phyloP scores from a whole-genome alignment of 2,888 invertebrate species.

The Dusona sp. region DNA sequence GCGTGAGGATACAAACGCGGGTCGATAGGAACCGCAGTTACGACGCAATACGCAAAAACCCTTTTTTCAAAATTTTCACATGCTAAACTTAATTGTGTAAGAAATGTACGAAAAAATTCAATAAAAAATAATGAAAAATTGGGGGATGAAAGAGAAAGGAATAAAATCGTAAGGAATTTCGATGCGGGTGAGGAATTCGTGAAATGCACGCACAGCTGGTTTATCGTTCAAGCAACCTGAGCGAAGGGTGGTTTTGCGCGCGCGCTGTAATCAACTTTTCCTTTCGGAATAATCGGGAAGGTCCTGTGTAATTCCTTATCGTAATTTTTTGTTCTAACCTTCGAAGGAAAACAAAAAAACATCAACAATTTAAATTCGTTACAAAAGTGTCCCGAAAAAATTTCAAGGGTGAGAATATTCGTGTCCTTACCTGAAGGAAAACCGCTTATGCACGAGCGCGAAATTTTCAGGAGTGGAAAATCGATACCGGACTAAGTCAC shows the following conservation, averaged over 20 bases:
- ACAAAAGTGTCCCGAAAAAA: neutral
- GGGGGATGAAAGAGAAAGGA: neutral
- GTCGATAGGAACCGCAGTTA: constrained; percentile 61
- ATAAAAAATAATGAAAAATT: neutral
- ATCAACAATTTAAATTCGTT: no score
- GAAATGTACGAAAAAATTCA: neutral
- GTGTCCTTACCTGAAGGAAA: constrained; percentile 51
- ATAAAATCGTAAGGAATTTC: neutral
- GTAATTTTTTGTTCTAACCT: neutral
- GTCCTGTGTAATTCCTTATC: constrained; percentile 18
- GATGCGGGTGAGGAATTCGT: neutral
- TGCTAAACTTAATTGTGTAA: neutral
- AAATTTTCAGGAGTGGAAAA: constrained; percentile 13
- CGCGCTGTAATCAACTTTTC: constrained; percentile 79
- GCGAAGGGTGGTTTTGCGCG: constrained; percentile 72
- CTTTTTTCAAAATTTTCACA: neutral
- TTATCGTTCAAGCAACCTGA: constrained; percentile 26
- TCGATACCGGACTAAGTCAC: constrained; percentile 25
- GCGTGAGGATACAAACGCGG: constrained; percentile 57
- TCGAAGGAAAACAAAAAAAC: neutral
- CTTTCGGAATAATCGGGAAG: constrained; percentile 65
- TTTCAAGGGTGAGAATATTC: neutral
- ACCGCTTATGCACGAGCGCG: neutral
- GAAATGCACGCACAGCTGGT: constrained; percentile 1
- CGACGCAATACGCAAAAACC: constrained; percentile 62